Percentiles rank a stretch among this genome's conserved stretches.
Evolutionary conservation across 1,140 invertebrate species (phyloP).

Genomic region (Gonioctena quinquepunctata): DNA sequence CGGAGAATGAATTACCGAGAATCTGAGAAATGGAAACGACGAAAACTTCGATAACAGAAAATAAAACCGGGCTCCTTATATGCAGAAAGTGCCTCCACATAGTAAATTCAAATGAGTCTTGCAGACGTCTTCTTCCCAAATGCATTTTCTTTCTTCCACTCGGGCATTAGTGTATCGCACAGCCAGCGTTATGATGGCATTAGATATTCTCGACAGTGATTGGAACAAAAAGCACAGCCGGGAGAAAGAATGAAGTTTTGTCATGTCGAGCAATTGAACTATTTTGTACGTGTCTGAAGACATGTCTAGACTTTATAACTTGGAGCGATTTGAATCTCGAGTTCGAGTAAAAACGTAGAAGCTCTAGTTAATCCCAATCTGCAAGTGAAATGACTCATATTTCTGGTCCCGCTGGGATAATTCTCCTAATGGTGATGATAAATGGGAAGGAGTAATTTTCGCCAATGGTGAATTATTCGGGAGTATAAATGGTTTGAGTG

Average conservation of each 20-base stretch:
- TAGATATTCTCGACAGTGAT: conserved; percentile 17
- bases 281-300: conserved; percentile 21
- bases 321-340: conserved; percentile 30
- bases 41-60: background rate
- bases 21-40: background rate
- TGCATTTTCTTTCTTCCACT: background rate
- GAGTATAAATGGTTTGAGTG: too few species aligned
- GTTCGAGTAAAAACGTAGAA: conserved; percentile 23
- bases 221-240: background rate
- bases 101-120: conserved; percentile 1
- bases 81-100: background rate
- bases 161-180: background rate
- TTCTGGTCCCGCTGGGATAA: conserved; percentile 1
- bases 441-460: background rate
- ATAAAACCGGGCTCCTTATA: background rate
- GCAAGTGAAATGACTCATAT: conserved; percentile 34
- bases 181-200: conserved; percentile 6
- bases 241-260: conserved; percentile 20
- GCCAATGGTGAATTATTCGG: too few species aligned
- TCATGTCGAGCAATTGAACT: conserved; percentile 19
- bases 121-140: background rate
- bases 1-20: background rate
- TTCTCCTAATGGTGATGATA: background rate
- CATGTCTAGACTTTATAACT: conserved; percentile 25
- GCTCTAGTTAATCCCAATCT: conserved; percentile 30